Percentiles rank a stretch among this genome's conserved stretches.
These are phyloP conservation scores for Cyanistes caeruleus DNA, from an alignment of 2,113 vertebrate species.

Conservation along the genomic window DNA sequence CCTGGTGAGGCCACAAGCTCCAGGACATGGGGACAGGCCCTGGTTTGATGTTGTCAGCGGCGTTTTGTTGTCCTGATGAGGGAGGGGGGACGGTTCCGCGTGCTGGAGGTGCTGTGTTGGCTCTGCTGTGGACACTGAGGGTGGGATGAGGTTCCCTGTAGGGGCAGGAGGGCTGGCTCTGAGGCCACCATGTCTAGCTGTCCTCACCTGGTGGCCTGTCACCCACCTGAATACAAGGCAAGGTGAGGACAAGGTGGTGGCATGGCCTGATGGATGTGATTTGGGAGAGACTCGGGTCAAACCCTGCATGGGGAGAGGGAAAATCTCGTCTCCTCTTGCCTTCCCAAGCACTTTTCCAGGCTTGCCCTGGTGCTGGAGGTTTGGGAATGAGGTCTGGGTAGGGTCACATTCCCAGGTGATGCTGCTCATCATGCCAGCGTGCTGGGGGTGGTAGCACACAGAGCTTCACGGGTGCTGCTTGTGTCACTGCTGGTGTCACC, in stretches of 20 bases:
- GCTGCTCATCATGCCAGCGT: neutral
- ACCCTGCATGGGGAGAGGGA: fast-evolving
- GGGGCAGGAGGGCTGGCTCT: neutral
- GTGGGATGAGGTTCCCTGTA: fast-evolving
- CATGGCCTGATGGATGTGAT: neutral
- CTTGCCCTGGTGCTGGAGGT: neutral
- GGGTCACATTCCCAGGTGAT: neutral
- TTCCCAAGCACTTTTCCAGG: neutral
- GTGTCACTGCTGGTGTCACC: neutral
- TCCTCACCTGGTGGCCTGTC: neutral
- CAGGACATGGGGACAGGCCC: fast-evolving
- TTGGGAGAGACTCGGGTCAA: neutral
- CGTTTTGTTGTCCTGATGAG: neutral
- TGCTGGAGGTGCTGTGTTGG: neutral
- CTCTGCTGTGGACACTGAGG: neutral
- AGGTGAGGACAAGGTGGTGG: neutral
- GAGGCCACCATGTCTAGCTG: neutral
- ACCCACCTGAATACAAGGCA: neutral
- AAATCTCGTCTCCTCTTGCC: neutral
- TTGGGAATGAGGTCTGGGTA: neutral
- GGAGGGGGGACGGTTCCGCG: neutral
- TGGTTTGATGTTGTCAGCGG: neutral
- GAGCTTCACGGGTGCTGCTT: neutral
- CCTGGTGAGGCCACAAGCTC: fast-evolving
- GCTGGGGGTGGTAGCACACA: neutral